Evolutionary conservation across 2,888 invertebrate species (phyloP).

Genomic region (Eremobia ochroleuca): DNA sequence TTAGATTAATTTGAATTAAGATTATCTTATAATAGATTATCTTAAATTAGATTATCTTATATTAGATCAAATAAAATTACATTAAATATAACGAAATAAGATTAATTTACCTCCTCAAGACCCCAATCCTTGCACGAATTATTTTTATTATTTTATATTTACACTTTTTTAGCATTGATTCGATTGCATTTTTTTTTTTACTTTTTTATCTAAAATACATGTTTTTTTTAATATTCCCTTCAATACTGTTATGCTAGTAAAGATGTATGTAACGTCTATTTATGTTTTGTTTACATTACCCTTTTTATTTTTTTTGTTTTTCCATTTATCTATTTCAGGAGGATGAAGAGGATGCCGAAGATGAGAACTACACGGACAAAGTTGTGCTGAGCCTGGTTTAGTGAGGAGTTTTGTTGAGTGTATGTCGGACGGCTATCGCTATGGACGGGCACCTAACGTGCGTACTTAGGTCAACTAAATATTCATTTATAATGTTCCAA

Average conservation of each 20-base stretch:
- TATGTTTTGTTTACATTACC: conserved; percentile 12
- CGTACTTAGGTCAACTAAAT: neutral
- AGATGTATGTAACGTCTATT: neutral
- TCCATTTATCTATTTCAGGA: conserved; percentile 64
- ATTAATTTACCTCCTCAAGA: neutral
- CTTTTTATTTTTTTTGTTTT: neutral
- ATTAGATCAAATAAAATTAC: neutral
- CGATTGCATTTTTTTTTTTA: neutral
- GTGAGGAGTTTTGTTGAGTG: conserved; percentile 12
- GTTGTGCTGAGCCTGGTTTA: conserved; percentile 75
- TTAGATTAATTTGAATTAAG: neutral
- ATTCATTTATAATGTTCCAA: conserved; percentile 5
- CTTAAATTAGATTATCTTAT: neutral
- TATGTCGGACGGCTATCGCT: conserved; percentile 45
- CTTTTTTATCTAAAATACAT: neutral
- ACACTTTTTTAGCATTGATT: neutral
- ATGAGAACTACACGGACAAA: conserved; percentile 70
- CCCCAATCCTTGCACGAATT: conserved; percentile 3
- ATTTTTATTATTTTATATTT: conserved; percentile 15
- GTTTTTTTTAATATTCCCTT: neutral
- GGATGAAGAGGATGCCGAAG: conserved; percentile 70
- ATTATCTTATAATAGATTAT: too few species aligned
- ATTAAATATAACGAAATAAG: neutral
- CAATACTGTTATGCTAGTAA: neutral
- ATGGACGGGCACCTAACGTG: conserved; percentile 4